phyloP scores from a whole-genome alignment of 2,888 invertebrate species.

The Hylaea fasciaria region DNA sequence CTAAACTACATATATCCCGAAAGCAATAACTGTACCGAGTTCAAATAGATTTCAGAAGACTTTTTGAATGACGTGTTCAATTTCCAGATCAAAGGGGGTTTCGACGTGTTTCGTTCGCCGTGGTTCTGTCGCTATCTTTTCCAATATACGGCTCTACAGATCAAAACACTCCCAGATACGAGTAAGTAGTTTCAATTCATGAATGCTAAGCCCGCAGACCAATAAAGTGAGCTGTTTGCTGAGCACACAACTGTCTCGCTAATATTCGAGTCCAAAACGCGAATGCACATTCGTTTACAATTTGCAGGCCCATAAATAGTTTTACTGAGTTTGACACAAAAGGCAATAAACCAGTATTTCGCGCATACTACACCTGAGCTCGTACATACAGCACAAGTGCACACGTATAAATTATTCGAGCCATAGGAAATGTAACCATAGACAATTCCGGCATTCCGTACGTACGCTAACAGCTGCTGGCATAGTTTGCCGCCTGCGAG shows the following conservation, averaged over 20 bases:
- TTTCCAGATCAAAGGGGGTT: conserved; percentile 54
- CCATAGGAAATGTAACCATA: conserved; percentile 64
- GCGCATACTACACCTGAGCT: conserved; percentile 28
- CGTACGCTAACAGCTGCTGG: conserved; percentile 65
- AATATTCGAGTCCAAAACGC: conserved; percentile 13
- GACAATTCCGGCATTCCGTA: conserved; percentile 70
- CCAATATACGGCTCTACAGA: conserved; percentile 38
- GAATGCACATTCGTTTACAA: conserved; percentile 15
- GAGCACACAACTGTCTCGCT: not conserved
- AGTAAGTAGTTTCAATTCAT: conserved; percentile 39
- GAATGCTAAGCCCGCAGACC: conserved; percentile 23
- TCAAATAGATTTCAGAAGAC: conserved; percentile 38
- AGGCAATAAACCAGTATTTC: conserved; percentile 30
- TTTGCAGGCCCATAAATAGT: conserved; percentile 28
- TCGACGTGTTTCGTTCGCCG: conserved; percentile 47
- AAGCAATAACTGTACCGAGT: conserved; percentile 36
- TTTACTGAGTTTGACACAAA: conserved; percentile 26
- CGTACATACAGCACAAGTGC: conserved; percentile 33
- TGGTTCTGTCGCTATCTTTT: conserved; percentile 49
- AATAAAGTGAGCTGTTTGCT: conserved; percentile 24
- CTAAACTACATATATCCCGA: conserved; percentile 5
- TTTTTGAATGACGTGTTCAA: conserved; percentile 57
- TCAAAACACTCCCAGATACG: conserved; percentile 18
- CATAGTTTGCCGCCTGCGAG: conserved; percentile 67
- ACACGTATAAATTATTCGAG: conserved; percentile 65